Conservation (phyloP, 2,888 invertebrate species). For the Byasa hedistus region DNA sequence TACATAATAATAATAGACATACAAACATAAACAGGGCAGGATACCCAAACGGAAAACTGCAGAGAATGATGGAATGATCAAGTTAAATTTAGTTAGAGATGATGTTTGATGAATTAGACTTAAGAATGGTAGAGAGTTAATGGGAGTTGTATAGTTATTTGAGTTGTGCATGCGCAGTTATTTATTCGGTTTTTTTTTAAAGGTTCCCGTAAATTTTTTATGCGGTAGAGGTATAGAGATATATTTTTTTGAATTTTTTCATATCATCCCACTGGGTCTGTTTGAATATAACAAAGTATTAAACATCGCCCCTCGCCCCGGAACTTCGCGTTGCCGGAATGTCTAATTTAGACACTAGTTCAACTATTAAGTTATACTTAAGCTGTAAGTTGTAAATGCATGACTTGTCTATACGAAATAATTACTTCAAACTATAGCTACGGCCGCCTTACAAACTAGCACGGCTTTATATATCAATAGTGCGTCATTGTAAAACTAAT, state of each 20-base stretch:
- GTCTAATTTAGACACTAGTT: no score
- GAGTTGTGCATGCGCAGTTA: constrained; percentile 20
- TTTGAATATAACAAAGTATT: neutral
- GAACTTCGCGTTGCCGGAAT: no score
- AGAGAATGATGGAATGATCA: constrained; percentile 23
- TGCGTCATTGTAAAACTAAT: no score
- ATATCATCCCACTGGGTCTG: neutral
- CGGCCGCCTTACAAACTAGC: no score
- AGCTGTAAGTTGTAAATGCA: no score
- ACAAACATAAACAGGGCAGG: no score
- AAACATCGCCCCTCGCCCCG: constrained; percentile 3
- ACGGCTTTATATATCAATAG: no score
- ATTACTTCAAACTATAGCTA: no score
- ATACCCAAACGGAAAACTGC: constrained; percentile 26
- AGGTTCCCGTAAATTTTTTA: constrained; percentile 8
- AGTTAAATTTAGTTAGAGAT: constrained; percentile 20
- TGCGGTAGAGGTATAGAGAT: constrained; percentile 31
- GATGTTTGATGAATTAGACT: constrained; percentile 23
- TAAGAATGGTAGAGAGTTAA: constrained; percentile 5
- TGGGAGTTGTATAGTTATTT: neutral
- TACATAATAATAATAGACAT: no score
- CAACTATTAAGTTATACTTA: no score
- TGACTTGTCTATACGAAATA: no score
- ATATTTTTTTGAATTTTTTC: constrained; percentile 8
- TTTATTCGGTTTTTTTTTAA: constrained; percentile 1